Evolutionary conservation across 2,888 invertebrate genomes (phyloP).

Genomic region (Pimpla rufipes): DNA sequence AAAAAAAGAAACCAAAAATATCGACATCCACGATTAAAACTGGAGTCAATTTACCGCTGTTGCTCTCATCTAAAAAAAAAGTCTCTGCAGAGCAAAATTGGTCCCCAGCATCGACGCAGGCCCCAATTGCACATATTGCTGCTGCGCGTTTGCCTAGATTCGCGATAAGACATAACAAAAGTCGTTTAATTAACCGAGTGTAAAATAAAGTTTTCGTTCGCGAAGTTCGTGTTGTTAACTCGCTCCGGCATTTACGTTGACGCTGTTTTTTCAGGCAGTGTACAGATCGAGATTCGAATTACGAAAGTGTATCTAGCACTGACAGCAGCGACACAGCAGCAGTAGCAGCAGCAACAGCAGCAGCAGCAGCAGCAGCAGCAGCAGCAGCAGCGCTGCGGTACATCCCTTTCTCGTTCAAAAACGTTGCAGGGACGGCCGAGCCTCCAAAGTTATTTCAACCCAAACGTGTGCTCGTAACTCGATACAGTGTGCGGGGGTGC

Average conservation of each 20-base stretch:
- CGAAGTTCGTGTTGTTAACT: background rate
- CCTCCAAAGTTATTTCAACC: conserved; percentile 64
- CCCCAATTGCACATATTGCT: too few species aligned
- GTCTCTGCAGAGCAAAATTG: too few species aligned
- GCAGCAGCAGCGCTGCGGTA: conserved; percentile 2
- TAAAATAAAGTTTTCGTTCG: background rate
- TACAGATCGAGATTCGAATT: conserved; percentile 47
- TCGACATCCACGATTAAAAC: too few species aligned
- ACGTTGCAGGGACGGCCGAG: conserved; percentile 27
- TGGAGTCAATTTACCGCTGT: too few species aligned
- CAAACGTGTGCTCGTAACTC: conserved; percentile 62
- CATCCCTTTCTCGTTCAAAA: conserved; percentile 21
- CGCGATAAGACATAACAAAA: conserved; percentile 8
- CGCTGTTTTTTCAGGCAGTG: conserved; percentile 27
- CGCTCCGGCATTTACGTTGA: background rate
- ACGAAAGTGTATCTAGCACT: conserved; percentile 40
- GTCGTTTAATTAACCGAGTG: background rate
- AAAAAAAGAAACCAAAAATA: too few species aligned
- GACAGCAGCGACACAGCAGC: background rate
- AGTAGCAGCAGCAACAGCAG: background rate
- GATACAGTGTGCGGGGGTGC: conserved; percentile 51
- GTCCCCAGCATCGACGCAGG: too few species aligned
- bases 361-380: conserved; percentile 18
- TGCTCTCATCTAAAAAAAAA: too few species aligned
- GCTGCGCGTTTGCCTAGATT: too few species aligned